A percentile compares a stretch with the other conserved stretches of the same genome.
These are phyloP conservation scores for Oscheius sp. DNA, from an alignment of 2,888 invertebrate species.

Conservation along the genomic window DNA sequence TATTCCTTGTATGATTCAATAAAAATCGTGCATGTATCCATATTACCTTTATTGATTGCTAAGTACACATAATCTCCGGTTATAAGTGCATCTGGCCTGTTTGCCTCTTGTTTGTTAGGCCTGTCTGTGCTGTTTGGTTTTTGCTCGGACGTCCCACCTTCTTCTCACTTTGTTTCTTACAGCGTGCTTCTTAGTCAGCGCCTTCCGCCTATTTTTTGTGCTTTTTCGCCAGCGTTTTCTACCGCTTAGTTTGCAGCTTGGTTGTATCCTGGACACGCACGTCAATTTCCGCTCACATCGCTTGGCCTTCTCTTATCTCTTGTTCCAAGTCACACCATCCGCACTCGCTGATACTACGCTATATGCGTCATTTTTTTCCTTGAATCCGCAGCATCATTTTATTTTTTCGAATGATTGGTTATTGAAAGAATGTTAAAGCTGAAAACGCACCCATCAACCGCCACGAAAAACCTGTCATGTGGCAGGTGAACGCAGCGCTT, in stretches of 20 bases:
- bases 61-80: constrained; percentile 15
- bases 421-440: constrained; percentile 6
- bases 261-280: constrained; percentile 8
- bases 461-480: not conserved
- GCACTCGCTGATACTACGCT: not conserved
- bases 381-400: not conserved
- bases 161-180: not conserved
- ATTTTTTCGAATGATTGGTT: not conserved
- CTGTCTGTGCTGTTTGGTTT: constrained; percentile 3
- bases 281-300: constrained; percentile 14
- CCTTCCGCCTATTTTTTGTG: too few relatives aligned
- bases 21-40: not conserved
- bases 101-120: not conserved
- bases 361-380: constrained; percentile 21
- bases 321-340: constrained; percentile 25
- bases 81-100: not conserved
- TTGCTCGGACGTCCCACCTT: not conserved
- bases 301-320: constrained; percentile 15
- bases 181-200: not conserved
- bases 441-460: constrained; percentile 2
- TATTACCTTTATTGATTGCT: constrained; percentile 1
- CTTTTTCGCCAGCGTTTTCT: too few relatives aligned
- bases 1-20: not conserved
- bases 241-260: constrained; percentile 12
- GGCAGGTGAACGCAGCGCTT: not conserved